Evolutionary conservation across 2,888 invertebrate species (phyloP), one percentile per base, ranked within the genome.

Genomic region (Rhamphomyia laevipes): DNA sequence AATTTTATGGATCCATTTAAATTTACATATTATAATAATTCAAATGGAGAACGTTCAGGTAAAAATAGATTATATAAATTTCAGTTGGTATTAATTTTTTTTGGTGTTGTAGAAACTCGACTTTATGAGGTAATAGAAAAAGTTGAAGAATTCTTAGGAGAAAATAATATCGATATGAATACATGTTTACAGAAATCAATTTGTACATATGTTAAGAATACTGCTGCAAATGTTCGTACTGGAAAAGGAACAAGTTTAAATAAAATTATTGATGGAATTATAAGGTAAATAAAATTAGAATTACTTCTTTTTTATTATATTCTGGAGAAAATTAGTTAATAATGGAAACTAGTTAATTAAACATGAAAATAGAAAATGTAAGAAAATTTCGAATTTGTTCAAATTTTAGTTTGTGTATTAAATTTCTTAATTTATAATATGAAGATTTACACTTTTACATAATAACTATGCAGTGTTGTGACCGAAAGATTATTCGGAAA

Each of bases 121-220:
- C 41, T 63, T 4, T 54, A 58, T n/a, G 58, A 64, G 30, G 54
- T 62, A 1, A 44, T 78, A 55, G 64, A 68, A 11, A 67, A 69
- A 21, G 59, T 81, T 30, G 80, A 81, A 53, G 70, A 74, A 41
- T 68, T 73, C 12, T 61, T 82, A 43, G 68, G 72, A 0, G 73
- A 74, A 50, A 73, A 78, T 53, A 73, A 80, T 43, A 73, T 82
- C 17, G 78, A 82, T 59, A 68, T 80, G 3, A 74, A 77, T 0
- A 73, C 75, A 1, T 82, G 82, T 57, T 70, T 77, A 55, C 81
- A 82, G 62, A 71, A 77, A 48, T 71, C 74, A 5, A 70, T 80
- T 30, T 82, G 82, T 54, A 68, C 70, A 54, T 67, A 71, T 47
- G 67, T 76, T 13, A 69, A 73, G 48, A 66, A 63, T 1, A 69